Base-by-base conservation (phyloP, 2,797 vertebrate species). In the Mionectes olivaceus region DNA sequence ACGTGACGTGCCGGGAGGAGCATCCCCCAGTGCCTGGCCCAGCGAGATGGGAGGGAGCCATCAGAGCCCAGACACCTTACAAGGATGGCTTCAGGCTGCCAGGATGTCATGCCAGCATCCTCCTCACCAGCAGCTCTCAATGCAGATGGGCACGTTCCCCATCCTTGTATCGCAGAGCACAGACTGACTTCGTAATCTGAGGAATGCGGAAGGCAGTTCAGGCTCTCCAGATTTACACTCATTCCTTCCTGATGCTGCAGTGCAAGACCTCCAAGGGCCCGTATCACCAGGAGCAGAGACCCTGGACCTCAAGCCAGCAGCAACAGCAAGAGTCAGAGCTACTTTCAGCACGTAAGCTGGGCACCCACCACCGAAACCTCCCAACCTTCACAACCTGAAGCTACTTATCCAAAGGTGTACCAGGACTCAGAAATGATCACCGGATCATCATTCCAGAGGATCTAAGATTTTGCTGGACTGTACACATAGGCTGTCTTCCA, bases 71-170 rank as follows among this genome's bases (percentile, higher is more conserved):
- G 74, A 44, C 75, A 33, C 70, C 71, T 74, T 37, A 13, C 3
- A 3, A 65, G 82, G 53, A 75, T 2, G 10, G 73, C 49, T 43
- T 2, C 10, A 49, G 77, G 77, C 76, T 91, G 78, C 43, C 69
- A 73, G 90, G 77, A 78, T 7, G 6, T 57, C 52, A 71, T 9
- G 0, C 23, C 1, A 33, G 11, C 7, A 2, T 46, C 67, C 15
- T 93, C 71, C 63, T 74, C 2, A 0, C 7, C 35, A 3, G 75
- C 68, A 69, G 69, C 11, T 47, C 74, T 49, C 2, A 0, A 2
- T 3, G 32, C 24, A 9, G 52, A 53, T 6, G 17, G 53, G 47
- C 0, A 0, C 1, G 0, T 28, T 47, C 69, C 74, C 44, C 64
- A 7, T 57, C 63, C 68, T 25, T 21, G 39, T 28, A 39, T 46